Percentiles rank a stretch among this genome's conserved stretches.
Conservation (phyloP, 2,113 vertebrate genomes). For the Pan paniscus region DNA sequence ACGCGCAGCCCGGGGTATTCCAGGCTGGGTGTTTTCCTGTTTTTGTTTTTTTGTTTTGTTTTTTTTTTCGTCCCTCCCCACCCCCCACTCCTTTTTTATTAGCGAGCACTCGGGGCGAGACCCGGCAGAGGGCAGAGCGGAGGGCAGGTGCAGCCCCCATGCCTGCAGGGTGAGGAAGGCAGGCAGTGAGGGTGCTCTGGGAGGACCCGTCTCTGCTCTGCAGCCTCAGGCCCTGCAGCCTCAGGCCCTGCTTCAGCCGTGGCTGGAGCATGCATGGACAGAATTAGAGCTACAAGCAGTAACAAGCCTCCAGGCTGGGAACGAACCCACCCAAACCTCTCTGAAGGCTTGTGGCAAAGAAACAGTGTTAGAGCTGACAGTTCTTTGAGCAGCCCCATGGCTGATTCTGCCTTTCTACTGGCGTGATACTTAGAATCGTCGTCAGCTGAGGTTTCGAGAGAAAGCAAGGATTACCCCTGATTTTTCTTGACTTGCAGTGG, state of each 20-base stretch:
- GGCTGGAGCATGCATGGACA: too few relatives aligned
- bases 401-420: neutral
- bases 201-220: too few relatives aligned
- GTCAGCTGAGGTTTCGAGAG: neutral
- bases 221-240: too few relatives aligned
- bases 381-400: fast-evolving
- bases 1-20: fast-evolving
- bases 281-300: neutral
- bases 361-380: fast-evolving
- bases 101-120: neutral
- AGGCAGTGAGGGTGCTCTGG: too few relatives aligned
- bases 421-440: fast-evolving
- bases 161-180: too few relatives aligned
- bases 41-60: too few relatives aligned
- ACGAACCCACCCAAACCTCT: fast-evolving
- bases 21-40: fast-evolving
- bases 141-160: neutral
- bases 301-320: neutral
- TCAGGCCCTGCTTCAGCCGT: too few relatives aligned
- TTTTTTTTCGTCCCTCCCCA: too few relatives aligned
- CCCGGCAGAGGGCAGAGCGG: fast-evolving
- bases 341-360: too few relatives aligned
- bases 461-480: fast-evolving
- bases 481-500: fast-evolving
- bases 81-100: neutral